Conservation (phyloP, 2,797 vertebrate genomes). For the Nyctibius grandis region DNA sequence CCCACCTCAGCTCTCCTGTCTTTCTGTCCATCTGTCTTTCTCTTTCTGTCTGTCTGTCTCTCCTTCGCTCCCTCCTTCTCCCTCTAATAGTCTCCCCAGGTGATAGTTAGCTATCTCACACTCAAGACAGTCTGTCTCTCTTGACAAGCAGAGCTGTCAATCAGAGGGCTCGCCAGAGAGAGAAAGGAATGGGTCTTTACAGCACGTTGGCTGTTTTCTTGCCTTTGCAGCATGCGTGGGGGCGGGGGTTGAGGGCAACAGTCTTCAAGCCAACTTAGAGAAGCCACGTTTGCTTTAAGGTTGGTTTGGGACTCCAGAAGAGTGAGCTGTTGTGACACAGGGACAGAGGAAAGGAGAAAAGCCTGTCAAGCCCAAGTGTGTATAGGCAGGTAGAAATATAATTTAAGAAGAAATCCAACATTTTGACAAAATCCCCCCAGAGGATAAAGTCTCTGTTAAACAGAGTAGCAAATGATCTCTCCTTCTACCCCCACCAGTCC, state of each 20-base stretch:
- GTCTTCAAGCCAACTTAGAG: neutral
- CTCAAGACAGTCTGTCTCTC: slow-evolving; percentile 41
- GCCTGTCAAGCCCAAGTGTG: neutral
- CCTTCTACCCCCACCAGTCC: neutral
- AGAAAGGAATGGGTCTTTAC: slow-evolving; percentile 18
- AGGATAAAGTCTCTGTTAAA: slow-evolving; percentile 41
- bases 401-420: slow-evolving; percentile 33
- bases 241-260: neutral
- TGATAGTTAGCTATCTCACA: slow-evolving; percentile 52
- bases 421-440: slow-evolving; percentile 24
- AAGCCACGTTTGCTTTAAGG: neutral
- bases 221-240: neutral
- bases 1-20: neutral
- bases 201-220: neutral
- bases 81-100: slow-evolving; percentile 21
- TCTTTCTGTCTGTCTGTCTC: neutral
- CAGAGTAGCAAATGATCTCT: slow-evolving; percentile 24
- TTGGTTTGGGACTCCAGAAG: neutral
- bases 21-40: neutral
- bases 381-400: slow-evolving; percentile 34
- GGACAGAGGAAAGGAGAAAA: neutral
- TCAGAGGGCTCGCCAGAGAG: slow-evolving; percentile 10
- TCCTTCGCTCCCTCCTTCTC: neutral
- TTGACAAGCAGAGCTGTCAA: neutral
- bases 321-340: neutral